Percentiles rank a stretch among this genome's conserved stretches.
Conservation (phyloP, 1,140 invertebrate species). For the Drosophila neocordata region DNA sequence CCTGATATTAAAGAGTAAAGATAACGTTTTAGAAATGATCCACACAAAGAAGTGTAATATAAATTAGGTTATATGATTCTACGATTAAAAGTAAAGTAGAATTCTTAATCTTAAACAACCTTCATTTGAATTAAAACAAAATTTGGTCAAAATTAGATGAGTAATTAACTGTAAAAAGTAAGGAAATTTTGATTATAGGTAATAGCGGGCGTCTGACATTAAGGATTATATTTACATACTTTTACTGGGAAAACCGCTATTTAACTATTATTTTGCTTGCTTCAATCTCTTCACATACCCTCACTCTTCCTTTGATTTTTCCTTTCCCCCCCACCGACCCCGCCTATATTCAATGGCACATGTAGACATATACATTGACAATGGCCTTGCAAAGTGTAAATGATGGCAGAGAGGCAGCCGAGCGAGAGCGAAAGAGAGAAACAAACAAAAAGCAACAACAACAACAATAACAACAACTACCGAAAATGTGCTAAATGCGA, state of each 20-base stretch:
- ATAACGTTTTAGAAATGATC: too few species aligned
- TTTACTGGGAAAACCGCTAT: background rate
- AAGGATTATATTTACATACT: background rate
- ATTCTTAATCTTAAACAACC: too few species aligned
- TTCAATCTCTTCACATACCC: background rate
- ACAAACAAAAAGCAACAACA: background rate
- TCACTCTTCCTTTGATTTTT: background rate
- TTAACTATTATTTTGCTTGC: background rate
- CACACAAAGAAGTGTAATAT: too few species aligned
- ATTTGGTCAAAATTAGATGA: background rate
- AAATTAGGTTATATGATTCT: too few species aligned
- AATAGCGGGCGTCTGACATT: background rate
- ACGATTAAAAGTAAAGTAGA: too few species aligned
- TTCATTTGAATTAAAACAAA: too few species aligned
- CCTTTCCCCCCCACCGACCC: background rate
- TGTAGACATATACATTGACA: background rate
- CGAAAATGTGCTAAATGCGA: slow-evolving; percentile 5
- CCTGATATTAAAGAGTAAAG: too few species aligned
- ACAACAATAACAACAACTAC: background rate
- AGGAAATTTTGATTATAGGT: background rate
- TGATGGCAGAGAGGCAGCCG: background rate
- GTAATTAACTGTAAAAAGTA: background rate
- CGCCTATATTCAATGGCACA: background rate
- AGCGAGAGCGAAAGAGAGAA: background rate
- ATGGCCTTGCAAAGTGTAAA: slow-evolving; percentile 4